Conservation (phyloP, 2,797 vertebrate species). For the Semotilus atromaculatus region DNA sequence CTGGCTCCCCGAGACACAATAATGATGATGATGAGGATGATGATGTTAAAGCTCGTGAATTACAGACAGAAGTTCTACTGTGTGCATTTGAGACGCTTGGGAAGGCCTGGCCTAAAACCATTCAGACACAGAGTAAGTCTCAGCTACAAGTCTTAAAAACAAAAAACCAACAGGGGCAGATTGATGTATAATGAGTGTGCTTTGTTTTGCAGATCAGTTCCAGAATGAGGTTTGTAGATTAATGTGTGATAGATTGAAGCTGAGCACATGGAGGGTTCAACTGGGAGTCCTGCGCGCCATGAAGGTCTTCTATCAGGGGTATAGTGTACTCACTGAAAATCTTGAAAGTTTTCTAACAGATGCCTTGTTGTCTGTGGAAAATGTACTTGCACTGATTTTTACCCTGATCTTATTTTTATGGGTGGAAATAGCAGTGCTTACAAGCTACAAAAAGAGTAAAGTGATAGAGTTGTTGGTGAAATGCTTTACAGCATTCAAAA, state of each 20-base stretch:
- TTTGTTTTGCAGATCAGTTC: constrained; percentile 81
- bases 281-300: constrained; percentile 91
- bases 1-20: constrained; percentile 60
- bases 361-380: neutral
- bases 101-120: constrained; percentile 89
- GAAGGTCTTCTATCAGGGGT: constrained; percentile 94
- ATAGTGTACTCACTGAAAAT: constrained; percentile 53
- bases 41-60: constrained; percentile 84
- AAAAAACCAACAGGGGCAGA: neutral
- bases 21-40: constrained; percentile 78
- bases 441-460: neutral
- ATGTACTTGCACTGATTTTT: neutral
- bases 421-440: neutral
- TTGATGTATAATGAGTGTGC: neutral
- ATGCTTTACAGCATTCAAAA: neutral
- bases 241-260: constrained; percentile 92
- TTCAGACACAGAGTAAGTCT: constrained; percentile 85
- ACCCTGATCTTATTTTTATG: too few relatives aligned
- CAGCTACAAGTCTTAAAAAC: too few relatives aligned
- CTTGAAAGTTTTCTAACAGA: neutral
- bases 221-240: constrained; percentile 88
- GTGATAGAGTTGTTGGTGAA: neutral
- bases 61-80: constrained; percentile 87
- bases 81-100: constrained; percentile 93
- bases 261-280: constrained; percentile 96